Base-by-base conservation (phyloP, 2,888 invertebrate species). In the Rapana venosa region DNA sequence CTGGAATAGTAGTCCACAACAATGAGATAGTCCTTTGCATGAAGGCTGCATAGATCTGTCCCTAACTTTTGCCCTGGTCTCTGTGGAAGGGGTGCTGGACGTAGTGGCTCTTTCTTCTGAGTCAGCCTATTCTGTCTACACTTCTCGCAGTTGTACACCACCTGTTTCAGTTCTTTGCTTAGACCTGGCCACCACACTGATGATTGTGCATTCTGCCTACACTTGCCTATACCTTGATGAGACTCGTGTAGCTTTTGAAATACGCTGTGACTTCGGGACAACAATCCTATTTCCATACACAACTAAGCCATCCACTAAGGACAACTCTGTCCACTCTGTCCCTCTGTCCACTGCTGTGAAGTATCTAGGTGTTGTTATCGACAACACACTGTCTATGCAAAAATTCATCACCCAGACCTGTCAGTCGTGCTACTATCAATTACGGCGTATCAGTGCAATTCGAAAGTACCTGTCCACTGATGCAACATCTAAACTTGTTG, bases 161-260 rank as follows among this genome's bases (percentile, higher is more conserved):
- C 32, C 13, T 83, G 17, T 36, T 61, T 88, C 22, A 83, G 47
- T 8, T 88, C 35, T 66, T 22, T 56, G 36, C 88, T 36, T n/a
- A 88, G 35, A 26, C 88, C 83, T 83, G 88, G 88, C 88, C 66
- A 88, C 84, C 88, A 88, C 6, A 88, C 35, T n/a, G 88, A 30
- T 20, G 81, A 1, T 35, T 88, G 88, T 61, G 88, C 88, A 15
- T 35, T 81, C 35, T 88, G 83, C 36, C 88, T 11, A 20, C 79
- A 81, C 79, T 81, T 81, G 36, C 36, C 15, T 36, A 36, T 11
- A 1, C 79, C 79, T 22, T 88, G 84, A 32, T 58, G 56, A 58
- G 88, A 26, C 61, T 83, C 83, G 32, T 88, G 88, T 22, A 66
- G 32, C 47, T 88, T 30, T 22, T 61, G 35, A 58, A 88, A 84